Evolutionary conservation across 2,888 invertebrate genomes (phyloP), one percentile per base, ranked within the genome.

Genomic region (Yponomeuta plumbellus): DNA sequence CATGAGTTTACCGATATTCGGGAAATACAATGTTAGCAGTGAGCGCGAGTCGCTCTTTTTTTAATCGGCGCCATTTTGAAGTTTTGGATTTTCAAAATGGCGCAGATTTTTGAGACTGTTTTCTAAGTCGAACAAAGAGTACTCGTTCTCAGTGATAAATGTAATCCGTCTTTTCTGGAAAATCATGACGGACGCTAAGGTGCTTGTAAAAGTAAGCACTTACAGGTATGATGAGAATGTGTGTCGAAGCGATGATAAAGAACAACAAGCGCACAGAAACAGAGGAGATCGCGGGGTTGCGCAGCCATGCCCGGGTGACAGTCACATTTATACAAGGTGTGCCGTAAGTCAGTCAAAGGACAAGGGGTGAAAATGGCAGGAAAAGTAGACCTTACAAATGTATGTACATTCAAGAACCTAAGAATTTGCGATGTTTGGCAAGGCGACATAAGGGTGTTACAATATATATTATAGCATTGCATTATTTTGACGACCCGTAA

Each of bases 221-320:
- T 2, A 52, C 68, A 67, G 70, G 71, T 70, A 68, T 75, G 73
- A 62, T 58, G 65, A 66, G 71, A 72, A 69, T 69, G 71, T 78
- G 44, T 56, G 20, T 73, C 76, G 77, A 84, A 82, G 85, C 83
- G 69, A 83, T 83, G 83, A 79, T 76, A 85, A 85, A 87, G 88
- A 85, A 89, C 91, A 90, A 90, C 91, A 91, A 91, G 91, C 91
- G 91, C 91, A 91, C 91, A 91, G 84, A 88, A 89, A 88, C 84
- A 79, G 78, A 77, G 81, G 78, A 80, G 71, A 77, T 78, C 83
- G 79, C 79, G 83, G 80, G 85, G 80, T 80, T 85, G 80, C 86
- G 86, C 81, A 80, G 88, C 89, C 90, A 90, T 88, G 88, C 90
- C 90, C 89, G 85, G 81, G 80, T 83, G 83, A 85, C 74, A 76